These are phyloP conservation scores for Rhadina sibilatrix DNA, from an alignment of 2,113 vertebrate genomes.

Conservation along the genomic window DNA sequence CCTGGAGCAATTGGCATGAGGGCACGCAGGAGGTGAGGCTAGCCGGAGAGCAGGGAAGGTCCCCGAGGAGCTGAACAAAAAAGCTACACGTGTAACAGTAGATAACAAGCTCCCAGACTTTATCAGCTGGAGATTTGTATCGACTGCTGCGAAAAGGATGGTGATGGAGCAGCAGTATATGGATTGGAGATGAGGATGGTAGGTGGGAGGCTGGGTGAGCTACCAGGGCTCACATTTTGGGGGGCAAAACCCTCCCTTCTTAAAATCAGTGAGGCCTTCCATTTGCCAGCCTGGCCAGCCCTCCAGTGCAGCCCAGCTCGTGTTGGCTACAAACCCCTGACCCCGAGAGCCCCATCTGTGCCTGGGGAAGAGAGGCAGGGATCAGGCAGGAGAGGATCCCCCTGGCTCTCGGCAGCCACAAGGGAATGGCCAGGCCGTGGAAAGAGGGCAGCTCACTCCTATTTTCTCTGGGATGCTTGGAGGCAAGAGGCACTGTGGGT, in stretches of 20 bases:
- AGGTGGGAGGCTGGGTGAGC: neutral
- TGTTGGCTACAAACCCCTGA: rapidly evolving
- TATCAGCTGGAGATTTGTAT: neutral
- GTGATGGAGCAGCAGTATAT: neutral
- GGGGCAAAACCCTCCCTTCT: neutral
- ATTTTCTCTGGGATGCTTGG: neutral
- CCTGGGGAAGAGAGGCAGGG: rapidly evolving
- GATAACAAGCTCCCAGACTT: neutral
- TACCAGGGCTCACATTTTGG: rapidly evolving
- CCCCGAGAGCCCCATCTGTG: rapidly evolving
- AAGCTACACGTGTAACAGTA: neutral
- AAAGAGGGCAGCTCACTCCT: neutral
- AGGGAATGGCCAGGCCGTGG: rapidly evolving
- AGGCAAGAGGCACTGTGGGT: neutral
- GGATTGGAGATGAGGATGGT: neutral
- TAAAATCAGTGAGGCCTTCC: neutral
- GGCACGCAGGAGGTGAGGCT: neutral
- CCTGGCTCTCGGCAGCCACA: neutral
- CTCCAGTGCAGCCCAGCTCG: neutral
- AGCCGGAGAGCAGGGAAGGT: neutral
- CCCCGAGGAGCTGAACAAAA: neutral
- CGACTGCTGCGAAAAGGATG: neutral
- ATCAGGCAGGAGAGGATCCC: neutral
- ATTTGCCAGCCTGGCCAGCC: rapidly evolving
- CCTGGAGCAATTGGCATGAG: neutral